A percentile compares a stretch with the other conserved stretches of the same genome.
Conservation (phyloP, 2,113 vertebrate species). For the Boleophthalmus pectinirostris region DNA sequence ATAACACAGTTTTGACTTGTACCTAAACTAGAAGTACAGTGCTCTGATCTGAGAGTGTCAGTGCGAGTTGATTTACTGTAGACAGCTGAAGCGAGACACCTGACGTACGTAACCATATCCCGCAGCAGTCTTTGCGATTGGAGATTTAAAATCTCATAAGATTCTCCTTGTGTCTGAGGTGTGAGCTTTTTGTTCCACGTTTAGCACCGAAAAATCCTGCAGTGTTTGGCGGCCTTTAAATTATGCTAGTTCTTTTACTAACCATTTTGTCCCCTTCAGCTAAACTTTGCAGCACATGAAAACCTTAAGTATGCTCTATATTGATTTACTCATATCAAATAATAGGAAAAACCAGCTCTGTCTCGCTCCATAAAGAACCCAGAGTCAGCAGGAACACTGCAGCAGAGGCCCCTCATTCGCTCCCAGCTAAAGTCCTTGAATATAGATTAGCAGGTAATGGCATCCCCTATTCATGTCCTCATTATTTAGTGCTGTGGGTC, state of each 20-base stretch:
- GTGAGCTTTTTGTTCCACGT: no score
- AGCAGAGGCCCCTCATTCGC: slow-evolving; percentile 7
- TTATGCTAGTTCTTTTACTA: not conserved
- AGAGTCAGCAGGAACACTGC: slow-evolving; percentile 7
- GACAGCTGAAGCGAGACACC: no score
- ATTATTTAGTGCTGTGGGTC: slow-evolving; percentile 48
- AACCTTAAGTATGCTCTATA: not conserved
- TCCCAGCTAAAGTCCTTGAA: slow-evolving; percentile 44
- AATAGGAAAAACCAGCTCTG: not conserved
- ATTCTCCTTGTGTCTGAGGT: no score
- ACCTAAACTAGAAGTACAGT: no score
- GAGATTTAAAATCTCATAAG: no score
- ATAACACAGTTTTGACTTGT: no score
- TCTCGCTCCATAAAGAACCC: slow-evolving; percentile 3
- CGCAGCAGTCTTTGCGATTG: no score
- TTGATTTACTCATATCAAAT: not conserved
- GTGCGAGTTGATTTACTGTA: no score
- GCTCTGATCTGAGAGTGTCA: no score
- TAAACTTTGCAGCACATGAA: not conserved
- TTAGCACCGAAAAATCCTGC: no score
- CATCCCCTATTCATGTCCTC: slow-evolving; percentile 51
- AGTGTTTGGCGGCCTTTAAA: no score
- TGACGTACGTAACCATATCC: no score
- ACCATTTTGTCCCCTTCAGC: not conserved
- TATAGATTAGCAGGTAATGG: slow-evolving; percentile 56